Conservation (phyloP, 2,797 vertebrate species). For the Pseudomugil gertrudae region DNA sequence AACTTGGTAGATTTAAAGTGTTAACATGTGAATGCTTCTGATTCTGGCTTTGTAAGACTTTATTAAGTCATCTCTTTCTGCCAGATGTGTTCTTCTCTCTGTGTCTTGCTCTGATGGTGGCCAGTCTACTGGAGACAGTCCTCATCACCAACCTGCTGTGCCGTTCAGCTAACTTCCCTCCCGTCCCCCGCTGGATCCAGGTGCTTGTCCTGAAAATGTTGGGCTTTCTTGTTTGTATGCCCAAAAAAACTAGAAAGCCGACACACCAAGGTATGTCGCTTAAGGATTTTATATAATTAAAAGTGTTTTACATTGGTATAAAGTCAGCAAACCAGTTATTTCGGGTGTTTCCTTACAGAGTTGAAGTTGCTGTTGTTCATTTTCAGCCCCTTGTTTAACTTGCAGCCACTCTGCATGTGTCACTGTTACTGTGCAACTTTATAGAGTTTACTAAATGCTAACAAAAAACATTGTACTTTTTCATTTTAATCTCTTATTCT, state of each 20-base stretch:
- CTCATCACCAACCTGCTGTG: constrained; percentile 78
- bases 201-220: constrained; percentile 68
- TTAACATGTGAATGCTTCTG: background rate
- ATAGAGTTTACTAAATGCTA: too few species aligned
- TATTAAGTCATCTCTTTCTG: background rate
- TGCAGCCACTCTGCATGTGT: too few species aligned
- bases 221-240: constrained; percentile 60
- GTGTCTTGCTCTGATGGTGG: constrained; percentile 83
- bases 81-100: constrained; percentile 79
- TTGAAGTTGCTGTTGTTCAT: background rate
- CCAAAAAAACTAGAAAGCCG: constrained; percentile 32
- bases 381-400: background rate
- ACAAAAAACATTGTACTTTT: background rate
- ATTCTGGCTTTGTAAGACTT: background rate
- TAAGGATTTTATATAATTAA: background rate
- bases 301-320: too few species aligned
- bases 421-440: background rate
- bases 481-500: background rate
- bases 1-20: background rate
- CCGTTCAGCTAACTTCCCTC: constrained; percentile 37
- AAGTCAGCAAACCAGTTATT: background rate
- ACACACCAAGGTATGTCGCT: constrained; percentile 35
- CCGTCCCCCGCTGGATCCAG: constrained; percentile 70
- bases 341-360: background rate
- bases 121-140: constrained; percentile 81